phyloP scores from a whole-genome alignment of 2,888 invertebrate species.

The Andrena flavipes region DNA sequence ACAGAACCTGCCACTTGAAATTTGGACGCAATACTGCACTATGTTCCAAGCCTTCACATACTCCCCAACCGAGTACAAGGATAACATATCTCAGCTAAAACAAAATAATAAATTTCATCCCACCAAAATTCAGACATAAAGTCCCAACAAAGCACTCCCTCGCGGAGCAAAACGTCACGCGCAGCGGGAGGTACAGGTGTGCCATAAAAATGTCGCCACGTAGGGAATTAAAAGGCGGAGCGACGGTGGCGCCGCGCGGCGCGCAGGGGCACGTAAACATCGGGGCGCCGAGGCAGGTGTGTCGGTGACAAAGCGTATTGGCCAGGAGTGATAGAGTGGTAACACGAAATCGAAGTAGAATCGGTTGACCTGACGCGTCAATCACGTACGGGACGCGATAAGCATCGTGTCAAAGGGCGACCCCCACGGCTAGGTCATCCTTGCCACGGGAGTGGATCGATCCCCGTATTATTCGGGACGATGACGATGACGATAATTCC shows the following conservation, averaged over 20 bases:
- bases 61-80: too few species aligned
- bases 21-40: too few species aligned
- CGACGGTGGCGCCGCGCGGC: not conserved
- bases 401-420: conserved; percentile 70
- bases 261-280: conserved; percentile 19
- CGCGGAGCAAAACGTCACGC: too few species aligned
- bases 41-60: too few species aligned
- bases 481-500: conserved; percentile 65
- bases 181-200: too few species aligned
- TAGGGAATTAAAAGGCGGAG: too few species aligned
- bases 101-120: too few species aligned
- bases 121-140: too few species aligned
- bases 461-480: conserved; percentile 51
- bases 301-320: conserved; percentile 40
- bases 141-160: too few species aligned
- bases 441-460: conserved; percentile 62
- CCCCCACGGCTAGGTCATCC: conserved; percentile 50
- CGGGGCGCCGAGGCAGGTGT: conserved; percentile 10
- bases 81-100: too few species aligned
- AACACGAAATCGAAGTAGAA: conserved; percentile 59
- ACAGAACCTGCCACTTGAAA: too few species aligned
- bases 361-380: conserved; percentile 55
- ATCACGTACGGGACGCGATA: conserved; percentile 59
- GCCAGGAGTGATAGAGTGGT: conserved; percentile 53
- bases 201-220: too few species aligned